Conservation (phyloP, 2,797 vertebrate genomes). For the Babyrousa celebensis region DNA sequence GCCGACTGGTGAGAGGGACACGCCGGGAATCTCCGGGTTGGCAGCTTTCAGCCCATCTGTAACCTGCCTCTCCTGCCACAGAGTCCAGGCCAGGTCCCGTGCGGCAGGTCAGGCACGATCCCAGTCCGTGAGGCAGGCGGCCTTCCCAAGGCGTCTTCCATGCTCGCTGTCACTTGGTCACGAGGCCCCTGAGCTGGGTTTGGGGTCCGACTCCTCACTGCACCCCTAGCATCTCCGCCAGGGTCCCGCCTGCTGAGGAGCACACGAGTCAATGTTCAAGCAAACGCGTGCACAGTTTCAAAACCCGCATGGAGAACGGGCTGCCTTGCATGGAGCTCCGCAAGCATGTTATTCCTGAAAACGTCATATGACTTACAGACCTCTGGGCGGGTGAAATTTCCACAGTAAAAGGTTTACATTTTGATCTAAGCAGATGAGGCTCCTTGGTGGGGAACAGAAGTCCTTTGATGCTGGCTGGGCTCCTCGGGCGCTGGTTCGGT, state of each 20-base stretch:
- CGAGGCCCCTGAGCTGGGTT: accelerated
- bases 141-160: accelerated
- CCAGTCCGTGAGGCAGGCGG: not conserved
- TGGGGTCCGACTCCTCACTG: not conserved
- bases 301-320: not conserved
- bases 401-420: conserved; percentile 36
- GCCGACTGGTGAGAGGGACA: too few relatives aligned
- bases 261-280: accelerated
- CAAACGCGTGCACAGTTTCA: not conserved
- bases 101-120: not conserved
- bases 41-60: not conserved
- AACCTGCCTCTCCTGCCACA: not conserved
- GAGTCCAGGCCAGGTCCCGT: not conserved
- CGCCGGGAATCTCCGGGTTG: not conserved
- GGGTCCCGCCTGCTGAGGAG: not conserved
- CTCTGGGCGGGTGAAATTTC: not conserved
- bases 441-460: not conserved
- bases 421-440: conserved; percentile 40
- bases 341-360: conserved; percentile 28
- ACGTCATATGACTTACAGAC: not conserved
- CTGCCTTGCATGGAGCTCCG: not conserved
- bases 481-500: conserved; percentile 65
- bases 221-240: not conserved
- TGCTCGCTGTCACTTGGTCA: accelerated
- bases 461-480: conserved; percentile 66